phyloP scores from a whole-genome alignment of 2,888 invertebrate genomes.

The Arge pagana region DNA sequence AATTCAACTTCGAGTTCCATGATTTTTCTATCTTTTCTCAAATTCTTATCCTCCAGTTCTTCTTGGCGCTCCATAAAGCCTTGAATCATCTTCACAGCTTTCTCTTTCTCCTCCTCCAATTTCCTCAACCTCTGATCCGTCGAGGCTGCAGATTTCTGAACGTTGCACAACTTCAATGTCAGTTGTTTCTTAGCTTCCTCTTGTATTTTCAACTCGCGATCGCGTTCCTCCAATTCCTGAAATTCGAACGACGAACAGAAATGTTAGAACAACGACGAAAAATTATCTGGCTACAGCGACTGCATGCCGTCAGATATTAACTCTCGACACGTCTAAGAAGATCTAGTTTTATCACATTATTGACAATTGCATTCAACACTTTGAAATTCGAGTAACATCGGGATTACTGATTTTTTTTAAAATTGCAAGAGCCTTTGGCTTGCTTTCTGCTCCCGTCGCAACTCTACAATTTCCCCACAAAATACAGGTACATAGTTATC shows the following conservation, averaged over 20 bases:
- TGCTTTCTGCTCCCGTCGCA: too few species aligned
- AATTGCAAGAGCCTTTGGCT: too few species aligned
- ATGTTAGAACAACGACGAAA: neutral
- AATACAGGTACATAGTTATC: too few species aligned
- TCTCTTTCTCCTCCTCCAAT: conserved; percentile 62
- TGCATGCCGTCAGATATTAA: too few species aligned
- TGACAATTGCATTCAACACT: too few species aligned
- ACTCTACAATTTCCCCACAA: too few species aligned
- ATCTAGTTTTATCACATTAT: too few species aligned
- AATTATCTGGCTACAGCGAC: too few species aligned
- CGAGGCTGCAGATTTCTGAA: conserved; percentile 41
- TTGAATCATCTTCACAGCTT: conserved; percentile 65
- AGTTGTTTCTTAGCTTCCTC: conserved; percentile 51
- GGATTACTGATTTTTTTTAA: too few species aligned
- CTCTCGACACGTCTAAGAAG: too few species aligned
- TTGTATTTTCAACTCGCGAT: conserved; percentile 42
- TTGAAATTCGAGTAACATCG: too few species aligned
- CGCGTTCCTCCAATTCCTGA: conserved; percentile 49
- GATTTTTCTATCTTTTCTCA: conserved; percentile 47
- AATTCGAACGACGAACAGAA: neutral
- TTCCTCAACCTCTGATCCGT: conserved; percentile 54
- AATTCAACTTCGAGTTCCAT: conserved; percentile 44
- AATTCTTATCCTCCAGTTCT: conserved; percentile 60
- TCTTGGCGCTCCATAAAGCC: conserved; percentile 64
- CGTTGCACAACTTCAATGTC: conserved; percentile 45